These are phyloP conservation scores for Parnassius apollo DNA, from an alignment of 2,888 invertebrate genomes.

Conservation along the genomic window DNA sequence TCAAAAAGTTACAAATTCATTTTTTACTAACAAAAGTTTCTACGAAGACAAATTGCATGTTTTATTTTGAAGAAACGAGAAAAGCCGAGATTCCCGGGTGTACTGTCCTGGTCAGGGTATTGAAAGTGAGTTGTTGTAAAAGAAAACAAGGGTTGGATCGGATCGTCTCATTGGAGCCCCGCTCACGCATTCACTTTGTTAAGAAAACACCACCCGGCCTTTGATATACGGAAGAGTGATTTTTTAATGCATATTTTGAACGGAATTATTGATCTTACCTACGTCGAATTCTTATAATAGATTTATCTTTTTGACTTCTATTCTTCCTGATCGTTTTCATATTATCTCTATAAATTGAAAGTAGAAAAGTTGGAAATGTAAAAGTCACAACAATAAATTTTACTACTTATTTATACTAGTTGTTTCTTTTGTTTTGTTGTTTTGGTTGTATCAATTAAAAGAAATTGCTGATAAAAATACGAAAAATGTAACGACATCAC, in stretches of 20 bases:
- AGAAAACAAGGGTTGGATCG: conserved; percentile 68
- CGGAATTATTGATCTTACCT: conserved; percentile 68
- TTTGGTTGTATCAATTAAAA: too few relatives aligned
- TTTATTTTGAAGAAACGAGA: conserved; percentile 31
- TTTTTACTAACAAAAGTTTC: conserved; percentile 16
- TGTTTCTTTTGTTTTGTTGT: too few relatives aligned
- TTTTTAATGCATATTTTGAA: conserved; percentile 77
- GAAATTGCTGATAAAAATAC: too few relatives aligned
- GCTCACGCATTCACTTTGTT: conserved; percentile 77
- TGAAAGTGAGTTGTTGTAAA: conserved; percentile 70
- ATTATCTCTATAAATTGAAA: too few relatives aligned
- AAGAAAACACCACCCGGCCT: conserved; percentile 71
- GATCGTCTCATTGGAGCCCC: conserved; percentile 64
- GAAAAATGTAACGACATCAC: too few relatives aligned
- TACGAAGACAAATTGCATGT: conserved; percentile 23
- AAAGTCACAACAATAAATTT: too few relatives aligned
- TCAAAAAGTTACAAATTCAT: conserved; percentile 6
- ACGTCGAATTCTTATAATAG: conserved; percentile 47
- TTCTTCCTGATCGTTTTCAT: too few relatives aligned
- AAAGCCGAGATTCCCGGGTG: conserved; percentile 42
- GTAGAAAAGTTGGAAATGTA: too few relatives aligned
- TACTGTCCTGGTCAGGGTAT: conserved; percentile 55
- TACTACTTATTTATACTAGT: too few relatives aligned
- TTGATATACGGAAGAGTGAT: conserved; percentile 65
- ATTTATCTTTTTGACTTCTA: conserved; percentile 44